Evolutionary conservation across 2,113 vertebrate species (phyloP).

Genomic region (Alligator mississippiensis): DNA sequence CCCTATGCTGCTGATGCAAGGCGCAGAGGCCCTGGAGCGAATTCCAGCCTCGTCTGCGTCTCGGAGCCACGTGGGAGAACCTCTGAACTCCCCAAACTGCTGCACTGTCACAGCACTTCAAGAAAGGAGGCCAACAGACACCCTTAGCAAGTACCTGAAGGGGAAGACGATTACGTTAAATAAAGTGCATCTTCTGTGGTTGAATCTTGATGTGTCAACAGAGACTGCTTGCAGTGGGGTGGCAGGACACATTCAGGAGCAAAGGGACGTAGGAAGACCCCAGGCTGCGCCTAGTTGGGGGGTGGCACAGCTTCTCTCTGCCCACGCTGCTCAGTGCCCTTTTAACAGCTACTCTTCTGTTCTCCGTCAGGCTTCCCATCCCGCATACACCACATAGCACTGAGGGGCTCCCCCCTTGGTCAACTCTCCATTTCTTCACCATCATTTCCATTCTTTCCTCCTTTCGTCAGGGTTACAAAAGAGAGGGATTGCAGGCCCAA

Average conservation of each 20-base stretch:
- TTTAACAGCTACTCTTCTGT: neutral
- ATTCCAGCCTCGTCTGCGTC: neutral
- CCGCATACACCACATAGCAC: rapidly evolving
- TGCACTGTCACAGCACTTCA: neutral
- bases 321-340: neutral
- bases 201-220: neutral
- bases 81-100: neutral
- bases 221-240: neutral
- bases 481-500: neutral
- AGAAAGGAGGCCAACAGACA: neutral
- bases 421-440: neutral
- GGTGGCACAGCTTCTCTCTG: neutral
- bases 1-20: constrained; percentile 6
- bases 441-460: neutral
- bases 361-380: neutral
- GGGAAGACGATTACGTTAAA: neutral
- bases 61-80: neutral
- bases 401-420: neutral
- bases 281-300: neutral
- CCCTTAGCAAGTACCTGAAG: neutral
- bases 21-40: neutral
- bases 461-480: neutral
- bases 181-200: neutral
- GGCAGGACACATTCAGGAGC: neutral
- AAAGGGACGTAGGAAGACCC: neutral